These are phyloP conservation scores for Euwallacea similis DNA, from an alignment of 1,140 invertebrate genomes.

Conservation along the genomic window DNA sequence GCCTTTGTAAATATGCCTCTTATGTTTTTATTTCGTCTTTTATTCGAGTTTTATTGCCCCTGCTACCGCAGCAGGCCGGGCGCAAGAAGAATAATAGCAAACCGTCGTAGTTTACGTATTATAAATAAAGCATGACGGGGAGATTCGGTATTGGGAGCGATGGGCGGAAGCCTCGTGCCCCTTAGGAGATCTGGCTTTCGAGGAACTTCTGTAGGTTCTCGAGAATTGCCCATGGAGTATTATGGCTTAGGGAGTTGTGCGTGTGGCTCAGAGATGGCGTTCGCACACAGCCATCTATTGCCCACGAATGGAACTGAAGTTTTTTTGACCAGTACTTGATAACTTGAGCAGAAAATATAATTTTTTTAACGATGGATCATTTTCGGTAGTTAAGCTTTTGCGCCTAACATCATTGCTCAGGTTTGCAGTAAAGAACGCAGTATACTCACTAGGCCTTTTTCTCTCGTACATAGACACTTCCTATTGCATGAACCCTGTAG, in stretches of 20 bases:
- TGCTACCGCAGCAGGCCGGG: constrained; percentile 35
- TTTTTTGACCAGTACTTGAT: too few relatives aligned
- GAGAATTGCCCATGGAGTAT: too few relatives aligned
- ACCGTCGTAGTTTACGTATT: background rate
- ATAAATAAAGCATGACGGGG: constrained; percentile 10
- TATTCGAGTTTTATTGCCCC: constrained; percentile 43
- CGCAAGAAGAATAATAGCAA: constrained; percentile 17
- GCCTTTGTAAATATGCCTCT: constrained; percentile 46
- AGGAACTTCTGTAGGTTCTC: too few relatives aligned
- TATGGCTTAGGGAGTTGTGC: too few relatives aligned
- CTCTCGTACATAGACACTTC: background rate
- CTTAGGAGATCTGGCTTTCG: too few relatives aligned
- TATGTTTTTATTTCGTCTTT: constrained; percentile 48
- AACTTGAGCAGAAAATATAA: too few relatives aligned
- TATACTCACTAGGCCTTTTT: background rate
- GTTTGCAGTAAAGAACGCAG: background rate
- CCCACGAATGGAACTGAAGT: too few relatives aligned
- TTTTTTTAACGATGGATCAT: too few relatives aligned
- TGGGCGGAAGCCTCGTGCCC: too few relatives aligned
- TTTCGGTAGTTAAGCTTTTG: background rate
- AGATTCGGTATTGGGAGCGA: background rate
- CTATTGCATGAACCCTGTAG: too few relatives aligned
- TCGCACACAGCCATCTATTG: too few relatives aligned
- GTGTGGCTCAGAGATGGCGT: too few relatives aligned
- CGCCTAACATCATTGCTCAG: background rate